Evolutionary conservation across 2,797 vertebrate genomes (phyloP).

Genomic region (Leptodactylus fallax): DNA sequence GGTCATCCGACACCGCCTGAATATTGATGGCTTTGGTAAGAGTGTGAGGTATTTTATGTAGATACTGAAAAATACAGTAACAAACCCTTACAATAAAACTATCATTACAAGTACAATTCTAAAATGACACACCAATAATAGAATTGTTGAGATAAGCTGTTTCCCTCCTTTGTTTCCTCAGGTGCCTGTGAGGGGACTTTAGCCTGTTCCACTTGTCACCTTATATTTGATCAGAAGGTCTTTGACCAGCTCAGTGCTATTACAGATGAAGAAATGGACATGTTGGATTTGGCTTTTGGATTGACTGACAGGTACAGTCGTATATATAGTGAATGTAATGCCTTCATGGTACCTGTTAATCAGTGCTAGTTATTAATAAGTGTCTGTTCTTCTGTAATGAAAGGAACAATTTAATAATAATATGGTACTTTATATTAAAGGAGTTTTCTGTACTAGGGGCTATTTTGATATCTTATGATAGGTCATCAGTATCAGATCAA

Average conservation of each 20-base stretch:
- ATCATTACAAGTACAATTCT: neutral
- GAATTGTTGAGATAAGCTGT: neutral
- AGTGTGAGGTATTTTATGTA: neutral
- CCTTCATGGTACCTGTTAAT: neutral
- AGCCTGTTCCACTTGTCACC: conserved; percentile 80
- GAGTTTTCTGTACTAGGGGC: too few species aligned
- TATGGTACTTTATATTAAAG: neutral
- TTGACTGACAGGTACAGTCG: conserved; percentile 76
- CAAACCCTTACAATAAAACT: neutral
- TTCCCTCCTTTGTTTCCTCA: conserved; percentile 54
- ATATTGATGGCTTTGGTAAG: conserved; percentile 81
- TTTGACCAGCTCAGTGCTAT: conserved; percentile 73
- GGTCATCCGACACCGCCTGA: conserved; percentile 78
- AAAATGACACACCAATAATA: too few species aligned
- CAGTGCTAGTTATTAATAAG: too few species aligned
- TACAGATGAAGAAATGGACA: conserved; percentile 79
- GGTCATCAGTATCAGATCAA: too few species aligned
- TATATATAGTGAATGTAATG: neutral
- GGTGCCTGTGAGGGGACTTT: conserved; percentile 79
- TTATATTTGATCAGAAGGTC: conserved; percentile 76
- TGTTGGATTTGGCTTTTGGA: conserved; percentile 80
- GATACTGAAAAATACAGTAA: neutral
- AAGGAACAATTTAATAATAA: too few species aligned
- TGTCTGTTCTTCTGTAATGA: too few species aligned
- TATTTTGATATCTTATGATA: too few species aligned